phyloP scores from a whole-genome alignment of 2,888 invertebrate species.

The Pterostichus niger region DNA sequence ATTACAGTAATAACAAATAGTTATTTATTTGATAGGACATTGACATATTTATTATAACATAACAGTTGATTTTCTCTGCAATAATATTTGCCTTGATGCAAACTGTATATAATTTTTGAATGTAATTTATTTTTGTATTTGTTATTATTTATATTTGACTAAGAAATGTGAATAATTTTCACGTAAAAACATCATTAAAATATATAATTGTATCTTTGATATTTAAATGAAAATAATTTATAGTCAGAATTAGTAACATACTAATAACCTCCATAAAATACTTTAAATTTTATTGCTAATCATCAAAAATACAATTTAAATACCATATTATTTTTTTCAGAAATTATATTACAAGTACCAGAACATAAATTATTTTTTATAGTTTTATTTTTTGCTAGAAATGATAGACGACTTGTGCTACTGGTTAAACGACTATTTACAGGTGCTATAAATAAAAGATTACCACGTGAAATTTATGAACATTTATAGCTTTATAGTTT shows the following conservation, averaged over 20 bases:
- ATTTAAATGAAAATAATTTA: constrained; percentile 29
- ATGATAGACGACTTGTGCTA: constrained; percentile 22
- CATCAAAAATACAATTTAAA: constrained; percentile 38
- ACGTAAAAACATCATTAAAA: too few species aligned
- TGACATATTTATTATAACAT: too few species aligned
- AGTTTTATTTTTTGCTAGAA: background rate
- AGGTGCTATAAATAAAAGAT: background rate
- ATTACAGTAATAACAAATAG: too few species aligned
- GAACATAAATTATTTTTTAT: constrained; percentile 30
- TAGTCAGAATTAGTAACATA: constrained; percentile 35
- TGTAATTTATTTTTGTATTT: too few species aligned
- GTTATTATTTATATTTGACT: too few species aligned
- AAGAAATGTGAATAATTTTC: too few species aligned
- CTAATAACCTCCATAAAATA: constrained; percentile 21
- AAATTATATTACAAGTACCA: constrained; percentile 9
- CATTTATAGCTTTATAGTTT: background rate
- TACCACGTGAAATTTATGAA: background rate
- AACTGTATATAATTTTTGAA: too few species aligned
- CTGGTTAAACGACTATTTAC: constrained; percentile 6
- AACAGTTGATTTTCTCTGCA: too few species aligned
- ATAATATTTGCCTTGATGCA: too few species aligned
- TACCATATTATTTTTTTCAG: background rate
- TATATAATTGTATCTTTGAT: too few species aligned
- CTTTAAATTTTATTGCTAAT: constrained; percentile 31
- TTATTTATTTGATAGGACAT: too few species aligned